Conservation (phyloP, 2,888 invertebrate species). For the Limenitis camilla region DNA sequence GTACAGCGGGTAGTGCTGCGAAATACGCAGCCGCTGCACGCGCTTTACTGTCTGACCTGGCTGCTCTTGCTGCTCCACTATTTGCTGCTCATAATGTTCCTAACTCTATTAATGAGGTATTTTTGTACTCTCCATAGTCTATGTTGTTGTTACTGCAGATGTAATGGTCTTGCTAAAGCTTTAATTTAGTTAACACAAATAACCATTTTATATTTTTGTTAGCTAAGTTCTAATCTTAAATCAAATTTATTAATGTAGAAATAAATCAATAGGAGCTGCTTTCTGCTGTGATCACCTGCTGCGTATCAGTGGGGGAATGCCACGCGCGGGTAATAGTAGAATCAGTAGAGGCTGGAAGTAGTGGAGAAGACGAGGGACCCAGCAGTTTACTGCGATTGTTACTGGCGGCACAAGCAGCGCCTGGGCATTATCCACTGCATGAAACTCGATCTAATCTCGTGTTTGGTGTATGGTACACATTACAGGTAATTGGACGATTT, state of each 20-base stretch:
- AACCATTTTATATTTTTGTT: too few relatives aligned
- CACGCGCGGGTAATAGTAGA: conserved; percentile 74
- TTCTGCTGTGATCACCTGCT: conserved; percentile 78
- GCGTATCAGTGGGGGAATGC: conserved; percentile 81
- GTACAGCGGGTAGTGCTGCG: conserved; percentile 42
- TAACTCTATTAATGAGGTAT: conserved; percentile 62
- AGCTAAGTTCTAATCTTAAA: too few relatives aligned
- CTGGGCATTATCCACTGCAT: conserved; percentile 90
- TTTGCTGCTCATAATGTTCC: conserved; percentile 54
- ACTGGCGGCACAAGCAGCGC: conserved; percentile 83
- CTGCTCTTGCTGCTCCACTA: conserved; percentile 51
- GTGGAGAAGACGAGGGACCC: conserved; percentile 37
- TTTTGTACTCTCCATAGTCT: neutral
- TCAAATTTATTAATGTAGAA: too few relatives aligned
- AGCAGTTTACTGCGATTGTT: conserved; percentile 74
- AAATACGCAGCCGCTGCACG: conserved; percentile 44
- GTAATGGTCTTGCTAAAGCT: too few relatives aligned
- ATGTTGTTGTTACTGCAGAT: neutral
- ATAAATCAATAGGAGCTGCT: conserved; percentile 76
- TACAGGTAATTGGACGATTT: conserved; percentile 77
- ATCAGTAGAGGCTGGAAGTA: conserved; percentile 33
- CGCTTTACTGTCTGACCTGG: conserved; percentile 46
- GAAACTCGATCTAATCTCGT: conserved; percentile 90
- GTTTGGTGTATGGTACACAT: conserved; percentile 93
- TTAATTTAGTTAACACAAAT: too few relatives aligned